phyloP scores from a whole-genome alignment of 1,140 invertebrate genomes.

The Atopsyche davidsoni region DNA sequence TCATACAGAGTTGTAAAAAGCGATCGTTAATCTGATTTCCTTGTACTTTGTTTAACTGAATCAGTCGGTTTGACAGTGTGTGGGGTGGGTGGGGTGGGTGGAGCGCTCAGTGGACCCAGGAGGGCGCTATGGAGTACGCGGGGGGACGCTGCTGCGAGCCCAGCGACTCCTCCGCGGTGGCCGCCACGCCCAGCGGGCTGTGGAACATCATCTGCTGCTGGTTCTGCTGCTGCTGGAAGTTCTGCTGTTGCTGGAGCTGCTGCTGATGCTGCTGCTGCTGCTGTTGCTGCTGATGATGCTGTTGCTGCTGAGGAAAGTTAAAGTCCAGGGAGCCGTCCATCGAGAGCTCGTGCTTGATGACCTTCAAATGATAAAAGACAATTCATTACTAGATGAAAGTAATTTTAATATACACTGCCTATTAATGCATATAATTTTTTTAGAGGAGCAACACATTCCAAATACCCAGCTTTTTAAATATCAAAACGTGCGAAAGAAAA shows the following conservation, averaged over 20 bases:
- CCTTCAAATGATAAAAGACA: slow-evolving; percentile 40
- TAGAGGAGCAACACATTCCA: too few species aligned
- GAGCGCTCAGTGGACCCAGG: slow-evolving; percentile 29
- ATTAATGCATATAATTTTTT: background rate
- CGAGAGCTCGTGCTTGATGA: slow-evolving; percentile 88
- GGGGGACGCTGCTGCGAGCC: slow-evolving; percentile 17
- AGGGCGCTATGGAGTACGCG: slow-evolving; percentile 27
- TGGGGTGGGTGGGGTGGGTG: slow-evolving; percentile 11
- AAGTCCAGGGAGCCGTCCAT: slow-evolving; percentile 92
- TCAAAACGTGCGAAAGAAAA: too few species aligned
- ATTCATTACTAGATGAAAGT: too few species aligned
- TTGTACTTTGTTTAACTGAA: slow-evolving; percentile 8
- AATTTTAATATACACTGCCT: too few species aligned
- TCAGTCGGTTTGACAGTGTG: slow-evolving; percentile 1
- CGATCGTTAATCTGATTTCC: slow-evolving; percentile 1
- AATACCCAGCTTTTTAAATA: too few species aligned
- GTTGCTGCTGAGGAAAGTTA: slow-evolving; percentile 64
- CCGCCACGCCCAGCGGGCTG: slow-evolving; percentile 13
- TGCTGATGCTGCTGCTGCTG: slow-evolving; percentile 19
- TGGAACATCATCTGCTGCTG: slow-evolving; percentile 9
- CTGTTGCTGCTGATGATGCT: slow-evolving; percentile 31
- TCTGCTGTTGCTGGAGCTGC: slow-evolving; percentile 19
- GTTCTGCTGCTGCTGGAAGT: slow-evolving; percentile 20
- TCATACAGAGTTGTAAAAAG: background rate
- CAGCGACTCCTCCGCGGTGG: slow-evolving; percentile 11